These are phyloP conservation scores for Ornithoptera alexandrae DNA, from an alignment of 2,888 invertebrate species.

Conservation along the genomic window DNA sequence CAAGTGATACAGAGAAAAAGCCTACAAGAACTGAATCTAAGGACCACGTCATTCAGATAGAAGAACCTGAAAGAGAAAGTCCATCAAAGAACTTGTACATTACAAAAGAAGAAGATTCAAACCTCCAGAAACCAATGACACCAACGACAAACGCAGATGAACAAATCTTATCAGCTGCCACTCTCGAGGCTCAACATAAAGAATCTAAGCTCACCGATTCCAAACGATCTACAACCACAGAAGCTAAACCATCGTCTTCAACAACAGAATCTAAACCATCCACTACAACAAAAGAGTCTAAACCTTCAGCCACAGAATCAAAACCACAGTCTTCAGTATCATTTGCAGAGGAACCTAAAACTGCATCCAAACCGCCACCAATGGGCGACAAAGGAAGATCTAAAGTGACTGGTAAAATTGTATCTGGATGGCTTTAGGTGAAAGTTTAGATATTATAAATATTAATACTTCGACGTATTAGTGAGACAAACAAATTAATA, in stretches of 20 bases:
- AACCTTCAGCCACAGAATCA: slow-evolving; percentile 43
- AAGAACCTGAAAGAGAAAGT: slow-evolving; percentile 56
- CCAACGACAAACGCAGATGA: slow-evolving; percentile 58
- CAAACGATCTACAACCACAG: slow-evolving; percentile 39
- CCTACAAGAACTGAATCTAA: slow-evolving; percentile 51
- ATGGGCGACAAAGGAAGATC: slow-evolving; percentile 83
- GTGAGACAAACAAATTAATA: slow-evolving; percentile 54
- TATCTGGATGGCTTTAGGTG: slow-evolving; percentile 86
- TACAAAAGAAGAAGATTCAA: slow-evolving; percentile 58
- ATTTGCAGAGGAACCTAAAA: slow-evolving; percentile 25
- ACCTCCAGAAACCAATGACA: slow-evolving; percentile 62
- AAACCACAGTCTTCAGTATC: slow-evolving; percentile 35
- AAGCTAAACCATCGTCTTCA: slow-evolving; percentile 31
- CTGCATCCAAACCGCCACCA: slow-evolving; percentile 52
- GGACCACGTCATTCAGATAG: slow-evolving; percentile 63
- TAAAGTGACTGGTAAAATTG: slow-evolving; percentile 85
- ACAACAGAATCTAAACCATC: slow-evolving; percentile 40
- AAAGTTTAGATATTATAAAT: background rate
- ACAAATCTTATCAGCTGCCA: slow-evolving; percentile 65
- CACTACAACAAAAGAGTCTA: slow-evolving; percentile 38
- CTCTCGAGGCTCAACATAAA: slow-evolving; percentile 55
- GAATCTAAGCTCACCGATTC: slow-evolving; percentile 41
- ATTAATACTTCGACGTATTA: slow-evolving; percentile 48
- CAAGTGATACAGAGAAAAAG: slow-evolving; percentile 37
- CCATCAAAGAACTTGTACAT: slow-evolving; percentile 59